Percentiles rank a stretch among this genome's conserved stretches.
Conservation (phyloP, 2,113 vertebrate genomes). For the Argyrosomus japonicus region DNA sequence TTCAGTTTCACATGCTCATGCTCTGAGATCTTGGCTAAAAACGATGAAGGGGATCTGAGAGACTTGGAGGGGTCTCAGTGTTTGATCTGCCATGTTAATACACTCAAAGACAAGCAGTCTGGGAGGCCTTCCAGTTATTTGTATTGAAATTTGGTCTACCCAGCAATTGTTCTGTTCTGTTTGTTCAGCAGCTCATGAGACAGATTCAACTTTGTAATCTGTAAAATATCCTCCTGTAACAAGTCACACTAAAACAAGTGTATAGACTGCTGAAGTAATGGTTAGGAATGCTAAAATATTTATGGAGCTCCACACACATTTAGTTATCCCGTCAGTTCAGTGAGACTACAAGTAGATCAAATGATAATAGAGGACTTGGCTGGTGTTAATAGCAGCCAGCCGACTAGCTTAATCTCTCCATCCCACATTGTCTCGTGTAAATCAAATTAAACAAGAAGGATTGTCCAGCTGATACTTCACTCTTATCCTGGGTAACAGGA, state of each 20-base stretch:
- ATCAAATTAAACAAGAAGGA: constrained; percentile 70
- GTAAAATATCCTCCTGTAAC: background rate
- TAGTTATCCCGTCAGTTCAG: constrained; percentile 3
- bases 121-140: constrained; percentile 3
- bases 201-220: background rate
- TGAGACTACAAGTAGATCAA: constrained; percentile 26
- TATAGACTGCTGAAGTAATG: background rate
- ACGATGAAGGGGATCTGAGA: constrained; percentile 14
- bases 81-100: constrained; percentile 32
- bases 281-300: constrained; percentile 11
- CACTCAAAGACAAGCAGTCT: constrained; percentile 10
- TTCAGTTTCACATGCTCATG: constrained; percentile 48
- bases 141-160: background rate
- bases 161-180: background rate
- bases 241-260: background rate
- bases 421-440: constrained; percentile 59
- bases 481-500: constrained; percentile 64
- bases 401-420: constrained; percentile 57
- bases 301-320: background rate
- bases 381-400: constrained; percentile 62
- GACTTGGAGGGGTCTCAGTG: background rate
- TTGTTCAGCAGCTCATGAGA: background rate
- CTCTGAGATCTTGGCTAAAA: constrained; percentile 49
- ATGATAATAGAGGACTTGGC: constrained; percentile 57
- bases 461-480: constrained; percentile 49